Conservation (phyloP, 2,888 invertebrate species). For the Dinocampus coccinellae region DNA sequence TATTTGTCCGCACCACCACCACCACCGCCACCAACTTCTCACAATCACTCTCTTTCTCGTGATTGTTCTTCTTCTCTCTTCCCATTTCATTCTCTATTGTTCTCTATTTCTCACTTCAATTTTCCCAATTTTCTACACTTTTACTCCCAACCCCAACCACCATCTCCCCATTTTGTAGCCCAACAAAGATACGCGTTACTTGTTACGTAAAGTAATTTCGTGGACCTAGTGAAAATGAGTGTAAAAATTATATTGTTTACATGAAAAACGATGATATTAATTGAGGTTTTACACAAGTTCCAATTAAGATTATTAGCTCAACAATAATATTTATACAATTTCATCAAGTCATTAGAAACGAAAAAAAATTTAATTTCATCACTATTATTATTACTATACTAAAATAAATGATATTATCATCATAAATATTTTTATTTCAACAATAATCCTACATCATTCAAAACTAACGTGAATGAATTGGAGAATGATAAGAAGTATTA, state of each 20-base stretch:
- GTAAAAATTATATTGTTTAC: slow-evolving; percentile 18
- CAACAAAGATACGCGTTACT: slow-evolving; percentile 3
- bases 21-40: slow-evolving; percentile 51
- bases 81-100: slow-evolving; percentile 30
- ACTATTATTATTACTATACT: no score
- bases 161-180: neutral
- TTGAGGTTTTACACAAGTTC: slow-evolving; percentile 63
- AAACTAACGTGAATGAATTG: neutral
- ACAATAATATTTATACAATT: slow-evolving; percentile 45
- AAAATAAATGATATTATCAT: no score
- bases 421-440: neutral
- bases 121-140: neutral
- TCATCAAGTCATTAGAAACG: neutral
- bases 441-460: neutral
- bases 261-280: slow-evolving; percentile 60
- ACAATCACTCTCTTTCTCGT: no score
- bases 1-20: slow-evolving; percentile 61
- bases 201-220: neutral
- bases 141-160: neutral
- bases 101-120: slow-evolving; percentile 1
- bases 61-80: slow-evolving; percentile 48
- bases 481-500: slow-evolving; percentile 48
- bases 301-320: slow-evolving; percentile 66
- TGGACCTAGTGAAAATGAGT: neutral
- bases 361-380: neutral